These are phyloP conservation scores for Hirundo rustica DNA, from an alignment of 2,797 vertebrate genomes.

Conservation along the genomic window DNA sequence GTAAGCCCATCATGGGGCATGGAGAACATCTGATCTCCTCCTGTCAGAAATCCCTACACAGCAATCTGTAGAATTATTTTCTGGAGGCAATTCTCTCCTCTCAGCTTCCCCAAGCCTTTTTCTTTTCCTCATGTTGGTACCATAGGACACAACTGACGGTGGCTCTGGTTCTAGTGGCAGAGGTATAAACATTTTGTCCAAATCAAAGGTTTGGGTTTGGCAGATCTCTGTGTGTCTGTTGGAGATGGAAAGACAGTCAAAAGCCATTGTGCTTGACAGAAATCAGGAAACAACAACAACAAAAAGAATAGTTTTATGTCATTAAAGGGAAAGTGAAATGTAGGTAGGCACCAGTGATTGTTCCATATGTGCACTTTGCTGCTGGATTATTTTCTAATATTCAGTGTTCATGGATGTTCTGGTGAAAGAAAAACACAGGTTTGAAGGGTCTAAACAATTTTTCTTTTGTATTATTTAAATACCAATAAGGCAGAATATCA, in stretches of 20 bases:
- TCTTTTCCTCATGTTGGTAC: fast-evolving
- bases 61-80: background rate
- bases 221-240: background rate
- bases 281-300: background rate
- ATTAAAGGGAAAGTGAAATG: background rate
- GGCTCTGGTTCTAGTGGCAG: background rate
- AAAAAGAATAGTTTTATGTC: background rate
- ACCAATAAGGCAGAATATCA: background rate
- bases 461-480: background rate
- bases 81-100: background rate
- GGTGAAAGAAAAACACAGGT: background rate
- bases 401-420: background rate
- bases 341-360: background rate
- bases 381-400: background rate
- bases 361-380: background rate
- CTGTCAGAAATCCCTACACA: background rate
- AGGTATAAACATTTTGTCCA: background rate
- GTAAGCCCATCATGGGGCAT: fast-evolving
- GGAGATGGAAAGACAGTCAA: background rate
- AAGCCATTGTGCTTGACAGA: background rate
- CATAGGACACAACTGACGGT: fast-evolving
- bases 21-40: background rate
- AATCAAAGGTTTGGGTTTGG: background rate
- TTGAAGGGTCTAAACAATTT: background rate
- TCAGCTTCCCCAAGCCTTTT: background rate